These are phyloP conservation scores for Teleogryllus oceanicus DNA, from an alignment of 2,888 invertebrate genomes.

Conservation along the genomic window DNA sequence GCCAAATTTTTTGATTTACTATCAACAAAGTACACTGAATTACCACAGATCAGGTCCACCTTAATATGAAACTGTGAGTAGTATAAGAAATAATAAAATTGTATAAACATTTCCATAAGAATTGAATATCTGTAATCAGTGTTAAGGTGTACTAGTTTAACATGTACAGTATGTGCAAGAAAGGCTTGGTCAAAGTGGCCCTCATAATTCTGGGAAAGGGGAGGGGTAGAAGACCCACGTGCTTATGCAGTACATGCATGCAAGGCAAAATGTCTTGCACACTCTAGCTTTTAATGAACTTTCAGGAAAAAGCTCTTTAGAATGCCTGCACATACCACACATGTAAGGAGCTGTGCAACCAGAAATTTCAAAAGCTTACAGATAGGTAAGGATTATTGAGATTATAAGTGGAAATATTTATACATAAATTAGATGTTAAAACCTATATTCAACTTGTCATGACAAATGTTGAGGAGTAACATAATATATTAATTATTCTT, in stretches of 20 bases:
- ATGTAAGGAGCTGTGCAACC: not conserved
- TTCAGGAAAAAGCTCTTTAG: too few species aligned
- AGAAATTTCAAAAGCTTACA: not conserved
- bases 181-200: not conserved
- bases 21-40: not conserved
- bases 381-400: not conserved
- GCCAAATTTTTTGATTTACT: conserved; percentile 1
- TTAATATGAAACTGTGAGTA: conserved; percentile 19
- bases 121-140: not conserved
- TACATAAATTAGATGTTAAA: not conserved
- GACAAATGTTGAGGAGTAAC: not conserved
- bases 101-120: conserved; percentile 20
- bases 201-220: not conserved
- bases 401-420: not conserved
- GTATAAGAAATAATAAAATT: conserved; percentile 18
- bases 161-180: conserved; percentile 10
- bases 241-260: too few species aligned
- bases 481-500: not conserved
- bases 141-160: not conserved
- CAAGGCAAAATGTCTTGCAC: too few species aligned
- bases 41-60: conserved; percentile 6
- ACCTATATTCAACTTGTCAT: not conserved
- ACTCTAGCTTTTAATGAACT: too few species aligned
- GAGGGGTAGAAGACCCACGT: too few species aligned
- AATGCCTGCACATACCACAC: not conserved